Evolutionary conservation across 2,797 vertebrate genomes (phyloP).

Genomic region (Calcarius lapponicus): DNA sequence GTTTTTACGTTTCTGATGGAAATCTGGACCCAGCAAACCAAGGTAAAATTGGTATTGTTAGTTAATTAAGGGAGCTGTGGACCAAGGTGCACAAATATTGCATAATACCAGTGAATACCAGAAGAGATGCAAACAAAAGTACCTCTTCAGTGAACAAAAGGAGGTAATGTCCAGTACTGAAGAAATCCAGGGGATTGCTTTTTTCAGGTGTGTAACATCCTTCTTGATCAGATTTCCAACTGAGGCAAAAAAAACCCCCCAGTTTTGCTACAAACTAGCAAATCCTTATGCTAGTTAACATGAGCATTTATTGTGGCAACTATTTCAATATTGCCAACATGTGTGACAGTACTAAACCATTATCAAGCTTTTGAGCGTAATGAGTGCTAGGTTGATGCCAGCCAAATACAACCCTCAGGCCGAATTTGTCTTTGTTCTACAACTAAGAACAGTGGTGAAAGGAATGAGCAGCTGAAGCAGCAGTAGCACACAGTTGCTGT

Average conservation of each 20-base stretch:
- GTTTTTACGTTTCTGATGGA: background rate
- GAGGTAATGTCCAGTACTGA: background rate
- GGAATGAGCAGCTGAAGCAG: background rate
- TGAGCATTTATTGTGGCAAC: background rate
- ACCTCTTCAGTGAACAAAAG: background rate
- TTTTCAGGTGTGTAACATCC: background rate
- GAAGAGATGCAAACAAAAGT: background rate
- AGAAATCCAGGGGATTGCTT: background rate
- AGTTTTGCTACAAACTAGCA: background rate
- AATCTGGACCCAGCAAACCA: background rate
- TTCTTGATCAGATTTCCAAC: background rate
- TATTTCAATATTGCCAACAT: background rate
- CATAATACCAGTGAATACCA: background rate
- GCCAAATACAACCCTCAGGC: background rate
- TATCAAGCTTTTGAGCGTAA: background rate
- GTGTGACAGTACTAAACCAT: background rate
- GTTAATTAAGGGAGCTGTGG: background rate
- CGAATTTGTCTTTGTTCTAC: background rate
- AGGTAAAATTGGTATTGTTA: background rate
- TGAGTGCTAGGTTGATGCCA: background rate
- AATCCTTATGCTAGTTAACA: background rate
- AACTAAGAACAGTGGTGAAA: background rate
- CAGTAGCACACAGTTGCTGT: background rate
- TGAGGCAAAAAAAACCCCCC: background rate
- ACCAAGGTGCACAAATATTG: background rate